Evolutionary conservation across 2,888 invertebrate genomes (phyloP), one percentile per base, ranked within the genome.

Genomic region (Spodoptera littoralis): DNA sequence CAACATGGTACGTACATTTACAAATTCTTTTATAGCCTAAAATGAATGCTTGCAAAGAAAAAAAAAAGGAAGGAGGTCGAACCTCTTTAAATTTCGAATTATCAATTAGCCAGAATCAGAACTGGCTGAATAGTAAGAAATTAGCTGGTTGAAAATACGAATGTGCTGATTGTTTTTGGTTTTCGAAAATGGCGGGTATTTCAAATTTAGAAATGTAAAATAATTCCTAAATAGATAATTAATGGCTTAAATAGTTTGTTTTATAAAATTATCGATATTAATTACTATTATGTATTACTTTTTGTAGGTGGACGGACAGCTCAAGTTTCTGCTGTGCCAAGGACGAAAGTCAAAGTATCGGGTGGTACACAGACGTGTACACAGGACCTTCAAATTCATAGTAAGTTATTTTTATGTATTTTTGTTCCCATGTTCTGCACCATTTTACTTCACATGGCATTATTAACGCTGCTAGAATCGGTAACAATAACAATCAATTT

Each of bases 361-460:
- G 98, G 98, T 12, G 98, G 98, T 36, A 98, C 98, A 0, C 98
- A 98, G 89, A 98, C 98, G 6, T 97, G 97, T 82, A 97, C 97
- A 43, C 97, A 97, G 80, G 97, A 97, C 83, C 92, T 97, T 44
- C 96, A 96, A 88, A 96, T 95, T 77, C 95, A 96, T 86, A 96
- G 96, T 96, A 87, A 95, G 96, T 92, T 51, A 4, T 42, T 11
- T 11, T 55, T 60, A 36, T 48, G 27, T 44, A 8, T 12, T 55
- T 61, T 24, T 49, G 27, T 24, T 41, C 13, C 9, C 11, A 30
- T 22, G 6, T 27, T 27, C 30, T 67, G 11, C 2, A 44, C n/a
- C 51, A 62, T 42, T 42, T 47, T 48, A 46, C 53, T 67, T 67
- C 62, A 56, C 45, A 45, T 56, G 6, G 46, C 66, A 43, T 60